Evolutionary conservation across 30 jellyfish, hydroid and myxozoan genomes (phyloP), one percentile per base, ranked within the genome.

Genomic region (Turritopsis dohrnii): DNA sequence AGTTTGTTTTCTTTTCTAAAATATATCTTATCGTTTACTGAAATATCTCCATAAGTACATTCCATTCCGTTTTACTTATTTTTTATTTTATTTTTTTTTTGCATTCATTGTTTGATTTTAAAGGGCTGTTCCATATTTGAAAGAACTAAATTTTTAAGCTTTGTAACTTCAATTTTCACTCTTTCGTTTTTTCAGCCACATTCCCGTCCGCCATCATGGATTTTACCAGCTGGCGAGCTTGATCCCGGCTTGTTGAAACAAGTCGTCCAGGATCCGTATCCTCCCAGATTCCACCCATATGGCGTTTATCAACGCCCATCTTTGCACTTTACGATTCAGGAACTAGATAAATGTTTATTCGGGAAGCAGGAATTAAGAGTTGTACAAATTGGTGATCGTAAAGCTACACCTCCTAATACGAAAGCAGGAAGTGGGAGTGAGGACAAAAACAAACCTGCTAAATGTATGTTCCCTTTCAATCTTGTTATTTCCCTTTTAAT

Each of bases 361-460:
- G 98, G 98, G 28, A 88, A 88, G 65, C 98, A 88, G 53, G 98
- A 93, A 27, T 76, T 91, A 76, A 90, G 86, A 81, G 96, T 90
- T 71, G 96, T 90, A 28, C 96, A 87, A 24, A 90, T 90, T 24
- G 97, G 87, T 28, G 73, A 80, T 0, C n/a, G 73, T 16, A 77
- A 77, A 29, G 22, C 85, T 18, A n/a, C 85, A 8, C 85, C 75
- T 16, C 72, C 85, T 25, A 41, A 41, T 41, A n/a, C 22, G 77
- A 69, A 69, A 27, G 31, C 77, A 9, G 28, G 31, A 8, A n/a
- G 21, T 1, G 28, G 27, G 24, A 18, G 27, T 77, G 97, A 90
- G 23, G 97, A 90, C 69, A 90, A 87, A 72, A 79, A 87, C 27
- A 89, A 89, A 79, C 97, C 97, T 53, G 97, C 97, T 7, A 90